Percentiles rank a stretch among this genome's conserved stretches.
Evolutionary conservation across 2,888 invertebrate species (phyloP).

Genomic region (Syrista parreyssii): DNA sequence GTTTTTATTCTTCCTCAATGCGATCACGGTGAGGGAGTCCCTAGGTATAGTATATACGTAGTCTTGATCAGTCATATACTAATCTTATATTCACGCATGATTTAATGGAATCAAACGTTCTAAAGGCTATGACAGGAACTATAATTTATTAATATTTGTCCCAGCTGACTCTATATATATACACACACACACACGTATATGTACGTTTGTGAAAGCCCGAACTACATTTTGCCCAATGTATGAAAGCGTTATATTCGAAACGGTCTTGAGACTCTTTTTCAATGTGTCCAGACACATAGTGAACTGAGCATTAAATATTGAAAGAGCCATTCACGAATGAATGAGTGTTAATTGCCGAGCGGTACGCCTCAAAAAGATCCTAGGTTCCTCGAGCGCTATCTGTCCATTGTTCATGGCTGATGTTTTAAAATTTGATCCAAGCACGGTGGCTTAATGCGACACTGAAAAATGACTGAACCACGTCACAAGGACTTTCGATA

Average conservation of each 20-base stretch:
- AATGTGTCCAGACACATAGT: background rate
- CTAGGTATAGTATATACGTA: background rate
- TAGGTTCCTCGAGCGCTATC: background rate
- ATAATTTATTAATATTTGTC: background rate
- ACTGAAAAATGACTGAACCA: slow-evolving; percentile 1
- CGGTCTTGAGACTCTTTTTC: background rate
- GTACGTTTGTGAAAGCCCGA: slow-evolving; percentile 7
- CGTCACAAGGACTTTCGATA: background rate
- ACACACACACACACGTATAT: background rate
- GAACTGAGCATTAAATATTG: background rate
- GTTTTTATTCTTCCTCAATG: background rate
- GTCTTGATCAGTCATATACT: background rate
- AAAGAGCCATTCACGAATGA: background rate
- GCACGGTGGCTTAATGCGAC: slow-evolving; percentile 2
- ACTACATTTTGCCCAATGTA: slow-evolving; percentile 24
- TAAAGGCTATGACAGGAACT: background rate
- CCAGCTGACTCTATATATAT: background rate
- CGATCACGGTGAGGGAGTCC: background rate
- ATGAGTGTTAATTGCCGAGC: slow-evolving; percentile 2
- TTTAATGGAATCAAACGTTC: background rate
- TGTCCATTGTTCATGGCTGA: background rate
- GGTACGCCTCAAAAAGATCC: background rate
- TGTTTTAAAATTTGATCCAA: background rate
- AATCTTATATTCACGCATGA: background rate
- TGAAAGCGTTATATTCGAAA: background rate